Evolutionary conservation across 2,797 vertebrate species (phyloP), one percentile per base, ranked within the genome.

Genomic region (Coilia nasus): DNA sequence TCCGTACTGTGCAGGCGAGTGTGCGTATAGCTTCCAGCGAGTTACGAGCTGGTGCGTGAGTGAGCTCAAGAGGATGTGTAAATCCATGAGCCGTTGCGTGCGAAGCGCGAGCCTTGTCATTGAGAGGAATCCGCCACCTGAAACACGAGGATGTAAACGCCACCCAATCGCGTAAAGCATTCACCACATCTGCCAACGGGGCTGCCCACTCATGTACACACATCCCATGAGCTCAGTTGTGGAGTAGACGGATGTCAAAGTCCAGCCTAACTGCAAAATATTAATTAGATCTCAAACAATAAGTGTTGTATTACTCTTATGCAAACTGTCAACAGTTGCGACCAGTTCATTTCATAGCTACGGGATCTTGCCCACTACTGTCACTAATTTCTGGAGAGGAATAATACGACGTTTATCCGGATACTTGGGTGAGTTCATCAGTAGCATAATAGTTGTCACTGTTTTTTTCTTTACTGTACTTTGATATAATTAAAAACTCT

Each of bases 81-180:
- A 78, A 78, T 78, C 71, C 71, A 78, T 78, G 71, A 78, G 71
- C 71, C 71, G 71, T 96, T 95, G 96, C 96, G 96, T 96, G 96
- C 96, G 95, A 96, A 96, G 95, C 93, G 94, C 94, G 94, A 93
- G 94, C 93, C 94, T 93, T 96, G 95, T 96, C 95, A 96, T 96
- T 96, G 93, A 95, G 95, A 93, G 95, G 95, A 96, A 95, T 96
- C 94, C 93, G 94, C 94, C 95, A 96, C 96, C 96, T 96, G 96
- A 96, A 96, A 95, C 94, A 94, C 94, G 92, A 95, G 95, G 94
- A 96, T 96, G 94, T 94, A 91, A 93, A 93, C 71, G 92, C 71
- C 93, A 94, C 94, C 94, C 92, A 92, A 94, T 78, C 93, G 95
- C 92, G 93, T 96, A 96, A 95, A 96, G 94, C 95, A 94, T 94